Percentiles rank a stretch among this genome's conserved stretches.
These are phyloP conservation scores for Drosophila trichaetosa DNA, from an alignment of 2,888 invertebrate species.

Conservation along the genomic window DNA sequence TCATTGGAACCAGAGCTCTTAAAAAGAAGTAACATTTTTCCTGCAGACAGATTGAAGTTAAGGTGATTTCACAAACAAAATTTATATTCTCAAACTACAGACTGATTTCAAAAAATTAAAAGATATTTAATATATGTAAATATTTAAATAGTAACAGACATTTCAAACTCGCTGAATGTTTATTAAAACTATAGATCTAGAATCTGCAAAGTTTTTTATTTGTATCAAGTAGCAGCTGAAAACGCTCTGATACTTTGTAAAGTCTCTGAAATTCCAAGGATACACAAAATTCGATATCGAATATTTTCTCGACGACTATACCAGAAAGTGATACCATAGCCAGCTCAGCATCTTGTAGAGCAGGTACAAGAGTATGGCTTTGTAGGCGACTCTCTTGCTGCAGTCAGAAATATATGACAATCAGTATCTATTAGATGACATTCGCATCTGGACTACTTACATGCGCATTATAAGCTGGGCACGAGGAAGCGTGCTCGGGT, in stretches of 20 bases:
- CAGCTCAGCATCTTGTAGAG: conserved; percentile 65
- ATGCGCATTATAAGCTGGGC: conserved; percentile 49
- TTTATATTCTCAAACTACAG: neutral
- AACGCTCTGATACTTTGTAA: neutral
- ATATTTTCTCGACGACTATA: conserved; percentile 6
- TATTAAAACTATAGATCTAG: neutral
- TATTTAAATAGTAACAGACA: neutral
- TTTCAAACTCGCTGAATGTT: neutral
- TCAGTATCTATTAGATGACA: neutral
- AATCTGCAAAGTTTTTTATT: neutral
- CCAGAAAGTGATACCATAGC: conserved; percentile 48
- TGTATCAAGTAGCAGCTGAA: neutral
- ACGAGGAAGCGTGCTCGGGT: conserved; percentile 51
- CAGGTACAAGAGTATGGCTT: conserved; percentile 44
- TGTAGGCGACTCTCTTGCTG: conserved; percentile 55
- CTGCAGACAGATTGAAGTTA: neutral
- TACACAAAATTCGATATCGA: neutral
- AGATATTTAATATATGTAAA: neutral
- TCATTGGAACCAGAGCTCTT: neutral
- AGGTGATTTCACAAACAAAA: neutral
- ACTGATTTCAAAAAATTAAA: neutral
- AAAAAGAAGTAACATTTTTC: neutral
- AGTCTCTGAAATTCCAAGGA: neutral
- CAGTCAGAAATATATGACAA: neutral
- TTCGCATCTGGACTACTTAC: conserved; percentile 49